Percentiles rank a stretch among this genome's conserved stretches.
phyloP scores from a whole-genome alignment of 2,888 invertebrate species.

The Hypselothyrea guttata region DNA sequence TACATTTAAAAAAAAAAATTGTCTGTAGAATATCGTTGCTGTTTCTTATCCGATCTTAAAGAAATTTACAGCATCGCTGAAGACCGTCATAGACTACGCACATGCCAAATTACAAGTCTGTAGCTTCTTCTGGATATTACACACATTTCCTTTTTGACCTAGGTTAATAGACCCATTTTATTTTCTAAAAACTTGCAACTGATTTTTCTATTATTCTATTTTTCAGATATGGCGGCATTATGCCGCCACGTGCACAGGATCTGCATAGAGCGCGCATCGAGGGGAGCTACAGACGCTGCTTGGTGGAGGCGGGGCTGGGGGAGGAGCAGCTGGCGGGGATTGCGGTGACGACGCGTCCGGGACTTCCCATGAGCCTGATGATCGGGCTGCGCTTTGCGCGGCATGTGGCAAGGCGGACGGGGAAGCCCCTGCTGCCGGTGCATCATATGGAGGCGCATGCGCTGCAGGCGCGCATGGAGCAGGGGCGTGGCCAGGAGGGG shows the following conservation, averaged over 20 bases:
- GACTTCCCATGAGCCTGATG: slow-evolving; percentile 86
- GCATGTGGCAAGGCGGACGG: slow-evolving; percentile 85
- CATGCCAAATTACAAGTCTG: too few species aligned
- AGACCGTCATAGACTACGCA: too few species aligned
- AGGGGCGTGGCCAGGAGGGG: slow-evolving; percentile 83
- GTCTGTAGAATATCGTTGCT: too few species aligned
- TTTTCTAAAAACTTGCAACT: not conserved
- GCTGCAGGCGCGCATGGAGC: slow-evolving; percentile 90
- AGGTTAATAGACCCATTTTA: too few species aligned
- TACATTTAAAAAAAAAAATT: too few species aligned
- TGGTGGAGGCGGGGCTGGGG: slow-evolving; percentile 85
- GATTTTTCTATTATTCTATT: not conserved
- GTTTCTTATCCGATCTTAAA: too few species aligned
- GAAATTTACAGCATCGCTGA: too few species aligned
- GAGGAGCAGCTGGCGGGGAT: slow-evolving; percentile 91
- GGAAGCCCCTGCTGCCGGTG: slow-evolving; percentile 94
- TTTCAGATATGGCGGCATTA: slow-evolving; percentile 87
- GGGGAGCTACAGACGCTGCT: slow-evolving; percentile 86
- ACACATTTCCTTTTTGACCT: too few species aligned
- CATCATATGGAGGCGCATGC: slow-evolving; percentile 99
- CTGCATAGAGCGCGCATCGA: slow-evolving; percentile 92
- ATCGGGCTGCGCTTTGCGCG: slow-evolving; percentile 93
- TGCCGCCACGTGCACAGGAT: slow-evolving; percentile 92
- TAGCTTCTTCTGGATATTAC: too few species aligned
- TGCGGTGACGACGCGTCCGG: slow-evolving; percentile 95